A percentile compares a stretch with the other conserved stretches of the same genome.
phyloP scores from a whole-genome alignment of 2,797 vertebrate species.

The Pterois miles region DNA sequence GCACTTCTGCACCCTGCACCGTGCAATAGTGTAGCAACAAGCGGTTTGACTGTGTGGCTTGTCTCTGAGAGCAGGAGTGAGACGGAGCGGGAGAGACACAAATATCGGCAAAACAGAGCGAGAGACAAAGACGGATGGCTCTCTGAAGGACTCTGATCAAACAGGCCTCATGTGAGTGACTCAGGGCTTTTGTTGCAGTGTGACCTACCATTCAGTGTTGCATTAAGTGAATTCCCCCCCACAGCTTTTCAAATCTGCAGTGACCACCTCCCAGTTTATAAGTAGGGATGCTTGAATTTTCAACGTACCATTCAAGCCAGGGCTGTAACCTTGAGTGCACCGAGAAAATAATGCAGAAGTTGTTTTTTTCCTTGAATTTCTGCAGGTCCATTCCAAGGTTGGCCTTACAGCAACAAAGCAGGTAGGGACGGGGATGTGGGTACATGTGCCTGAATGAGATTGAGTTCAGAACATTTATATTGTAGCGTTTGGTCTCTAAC shows the following conservation, averaged over 20 bases:
- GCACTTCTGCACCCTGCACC: slow-evolving; percentile 42
- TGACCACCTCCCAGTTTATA: slow-evolving; percentile 62
- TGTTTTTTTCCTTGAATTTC: slow-evolving; percentile 51
- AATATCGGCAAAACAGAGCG: slow-evolving; percentile 48
- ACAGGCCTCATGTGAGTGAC: slow-evolving; percentile 64
- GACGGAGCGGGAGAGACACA: slow-evolving; percentile 39
- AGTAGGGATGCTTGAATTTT: slow-evolving; percentile 65
- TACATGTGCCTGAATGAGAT: slow-evolving; percentile 64
- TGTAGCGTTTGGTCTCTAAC: slow-evolving; percentile 73
- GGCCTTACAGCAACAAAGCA: slow-evolving; percentile 70
- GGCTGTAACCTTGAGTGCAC: slow-evolving; percentile 72
- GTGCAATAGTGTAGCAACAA: slow-evolving; percentile 45
- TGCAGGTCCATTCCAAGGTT: slow-evolving; percentile 71
- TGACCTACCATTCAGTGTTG: slow-evolving; percentile 75
- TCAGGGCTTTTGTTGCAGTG: slow-evolving; percentile 69
- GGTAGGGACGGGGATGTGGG: slow-evolving; percentile 59
- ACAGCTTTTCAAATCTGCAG: slow-evolving; percentile 69
- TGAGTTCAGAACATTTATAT: slow-evolving; percentile 78
- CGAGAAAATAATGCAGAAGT: slow-evolving; percentile 70
- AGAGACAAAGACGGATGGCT: slow-evolving; percentile 60
- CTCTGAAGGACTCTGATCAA: slow-evolving; percentile 76
- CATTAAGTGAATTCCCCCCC: slow-evolving; percentile 60
- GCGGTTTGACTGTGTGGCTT: slow-evolving; percentile 52
- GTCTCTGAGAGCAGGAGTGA: slow-evolving; percentile 41
- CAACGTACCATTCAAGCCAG: slow-evolving; percentile 64